Conservation (phyloP, 2,797 vertebrate species). For the Nothura maculosa region DNA sequence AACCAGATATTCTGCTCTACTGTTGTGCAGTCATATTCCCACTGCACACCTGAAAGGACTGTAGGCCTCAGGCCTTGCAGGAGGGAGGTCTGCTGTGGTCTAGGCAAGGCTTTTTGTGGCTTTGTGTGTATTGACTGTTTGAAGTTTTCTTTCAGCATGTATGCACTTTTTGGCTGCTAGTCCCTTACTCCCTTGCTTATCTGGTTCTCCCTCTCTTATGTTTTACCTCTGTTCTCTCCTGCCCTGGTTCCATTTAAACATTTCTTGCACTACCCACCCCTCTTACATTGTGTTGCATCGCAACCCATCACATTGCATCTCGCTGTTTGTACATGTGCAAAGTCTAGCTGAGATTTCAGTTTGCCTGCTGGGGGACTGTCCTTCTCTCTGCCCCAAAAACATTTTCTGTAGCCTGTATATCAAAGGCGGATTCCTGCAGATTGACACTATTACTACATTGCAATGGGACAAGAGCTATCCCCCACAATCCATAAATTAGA, state of each 20-base stretch:
- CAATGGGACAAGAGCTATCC: background rate
- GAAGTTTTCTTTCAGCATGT: background rate
- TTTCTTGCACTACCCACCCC: background rate
- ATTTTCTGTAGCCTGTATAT: background rate
- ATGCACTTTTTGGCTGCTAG: background rate
- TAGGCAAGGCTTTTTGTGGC: background rate
- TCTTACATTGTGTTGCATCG: background rate
- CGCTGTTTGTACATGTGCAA: background rate
- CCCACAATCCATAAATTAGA: background rate
- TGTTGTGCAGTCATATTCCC: background rate
- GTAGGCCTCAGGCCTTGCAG: background rate
- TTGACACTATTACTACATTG: background rate
- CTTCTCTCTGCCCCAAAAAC: background rate
- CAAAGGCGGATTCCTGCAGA: background rate
- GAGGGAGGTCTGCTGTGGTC: fast-evolving
- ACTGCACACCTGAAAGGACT: background rate
- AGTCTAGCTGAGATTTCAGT: background rate
- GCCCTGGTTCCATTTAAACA: background rate
- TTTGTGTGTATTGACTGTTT: background rate
- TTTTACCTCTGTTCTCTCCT: background rate
- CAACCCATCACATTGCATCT: background rate
- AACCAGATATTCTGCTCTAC: background rate
- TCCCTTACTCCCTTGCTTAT: background rate
- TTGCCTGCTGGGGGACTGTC: background rate
- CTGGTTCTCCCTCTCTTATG: background rate